Conservation (phyloP, 2,888 invertebrate genomes). For the Geophilus truncorum region DNA sequence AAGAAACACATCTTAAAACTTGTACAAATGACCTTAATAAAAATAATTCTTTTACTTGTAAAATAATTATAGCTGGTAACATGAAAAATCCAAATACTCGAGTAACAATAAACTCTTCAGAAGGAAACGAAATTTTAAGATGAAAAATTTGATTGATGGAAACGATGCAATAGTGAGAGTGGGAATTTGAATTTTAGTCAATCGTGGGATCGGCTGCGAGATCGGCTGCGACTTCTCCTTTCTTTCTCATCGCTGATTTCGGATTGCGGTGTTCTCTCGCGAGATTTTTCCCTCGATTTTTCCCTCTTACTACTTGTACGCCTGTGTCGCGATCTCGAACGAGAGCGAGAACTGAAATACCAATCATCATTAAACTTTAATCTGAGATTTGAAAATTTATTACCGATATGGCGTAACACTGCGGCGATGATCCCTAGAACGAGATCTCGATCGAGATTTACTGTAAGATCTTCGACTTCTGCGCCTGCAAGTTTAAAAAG, state of each 20-base stretch:
- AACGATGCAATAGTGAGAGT: not conserved
- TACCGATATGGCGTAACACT: slow-evolving; percentile 31
- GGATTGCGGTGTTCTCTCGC: not conserved
- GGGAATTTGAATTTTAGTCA: not conserved
- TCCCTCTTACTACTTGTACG: not conserved
- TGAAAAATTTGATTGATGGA: not conserved
- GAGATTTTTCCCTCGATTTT: not conserved
- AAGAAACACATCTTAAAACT: slow-evolving; percentile 15
- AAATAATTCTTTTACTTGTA: slow-evolving; percentile 20
- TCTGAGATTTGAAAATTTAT: too few relatives aligned
- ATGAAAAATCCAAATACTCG: too few relatives aligned
- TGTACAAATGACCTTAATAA: slow-evolving; percentile 24
- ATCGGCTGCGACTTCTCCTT: slow-evolving; percentile 23
- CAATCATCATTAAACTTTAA: not conserved
- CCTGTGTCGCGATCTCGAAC: not conserved
- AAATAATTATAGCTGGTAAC: too few relatives aligned
- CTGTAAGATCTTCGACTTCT: slow-evolving; percentile 36
- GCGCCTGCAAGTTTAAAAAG: not conserved
- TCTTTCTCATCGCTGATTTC: slow-evolving; percentile 30
- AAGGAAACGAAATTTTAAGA: not conserved
- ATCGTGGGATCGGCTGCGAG: slow-evolving; percentile 30
- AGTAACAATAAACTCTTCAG: not conserved
- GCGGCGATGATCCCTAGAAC: slow-evolving; percentile 33
- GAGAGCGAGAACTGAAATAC: not conserved
- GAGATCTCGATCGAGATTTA: slow-evolving; percentile 37